Conservation (phyloP, 2,888 invertebrate genomes). For the Tholera decimalis region DNA sequence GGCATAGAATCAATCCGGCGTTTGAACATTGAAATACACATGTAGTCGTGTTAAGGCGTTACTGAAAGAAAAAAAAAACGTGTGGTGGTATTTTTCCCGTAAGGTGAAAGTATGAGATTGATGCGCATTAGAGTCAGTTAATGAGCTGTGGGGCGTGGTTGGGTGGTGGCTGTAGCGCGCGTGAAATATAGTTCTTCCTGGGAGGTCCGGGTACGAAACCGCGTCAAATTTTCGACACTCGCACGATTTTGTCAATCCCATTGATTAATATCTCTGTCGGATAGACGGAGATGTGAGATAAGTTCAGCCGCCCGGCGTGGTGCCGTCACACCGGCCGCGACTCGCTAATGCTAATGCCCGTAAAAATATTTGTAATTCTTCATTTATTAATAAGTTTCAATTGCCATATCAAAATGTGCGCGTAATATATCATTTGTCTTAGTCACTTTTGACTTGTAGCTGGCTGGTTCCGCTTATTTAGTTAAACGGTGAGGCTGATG, state of each 20-base stretch:
- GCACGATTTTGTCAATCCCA: constrained; percentile 89
- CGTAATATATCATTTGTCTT: constrained; percentile 57
- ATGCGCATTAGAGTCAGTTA: constrained; percentile 87
- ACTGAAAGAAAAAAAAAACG: constrained; percentile 59
- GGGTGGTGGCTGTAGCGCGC: constrained; percentile 79
- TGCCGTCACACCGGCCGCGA: constrained; percentile 66
- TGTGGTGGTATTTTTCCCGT: constrained; percentile 67
- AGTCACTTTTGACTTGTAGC: constrained; percentile 37
- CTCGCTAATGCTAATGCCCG: constrained; percentile 66
- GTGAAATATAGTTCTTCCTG: constrained; percentile 89
- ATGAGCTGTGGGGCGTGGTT: constrained; percentile 86
- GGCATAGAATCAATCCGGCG: constrained; percentile 47
- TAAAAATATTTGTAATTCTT: constrained; percentile 68
- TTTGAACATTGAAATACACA: constrained; percentile 52
- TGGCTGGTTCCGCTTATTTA: constrained; percentile 37
- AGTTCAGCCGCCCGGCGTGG: constrained; percentile 66
- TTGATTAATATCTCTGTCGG: constrained; percentile 86
- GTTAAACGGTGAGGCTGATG: constrained; percentile 22
- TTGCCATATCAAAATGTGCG: constrained; percentile 58
- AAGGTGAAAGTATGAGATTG: constrained; percentile 80
- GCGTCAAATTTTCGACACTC: constrained; percentile 89
- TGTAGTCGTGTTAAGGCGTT: constrained; percentile 55
- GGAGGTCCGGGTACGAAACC: constrained; percentile 84
- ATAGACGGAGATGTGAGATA: constrained; percentile 81
- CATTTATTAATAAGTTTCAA: constrained; percentile 66